Evolutionary conservation across 2,888 invertebrate genomes (phyloP).

Genomic region (Tipula helvola): DNA sequence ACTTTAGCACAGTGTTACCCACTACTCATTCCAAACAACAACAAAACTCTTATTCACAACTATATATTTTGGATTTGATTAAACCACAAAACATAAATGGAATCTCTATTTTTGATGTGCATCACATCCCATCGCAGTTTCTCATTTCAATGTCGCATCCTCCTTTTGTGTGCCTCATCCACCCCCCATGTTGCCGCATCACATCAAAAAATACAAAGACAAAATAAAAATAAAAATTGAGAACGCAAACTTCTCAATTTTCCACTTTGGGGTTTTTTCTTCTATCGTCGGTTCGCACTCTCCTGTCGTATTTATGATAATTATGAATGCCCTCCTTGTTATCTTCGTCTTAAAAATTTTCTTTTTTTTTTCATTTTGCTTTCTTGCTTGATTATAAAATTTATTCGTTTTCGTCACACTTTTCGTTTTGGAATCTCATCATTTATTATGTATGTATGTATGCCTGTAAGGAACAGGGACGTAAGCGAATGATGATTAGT

Average conservation of each 20-base stretch:
- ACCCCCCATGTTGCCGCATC: not conserved
- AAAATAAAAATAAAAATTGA: not conserved
- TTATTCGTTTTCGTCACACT: not conserved
- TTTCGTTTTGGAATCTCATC: not conserved
- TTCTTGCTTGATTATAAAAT: not conserved
- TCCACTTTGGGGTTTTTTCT: not conserved
- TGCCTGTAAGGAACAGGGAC: not conserved
- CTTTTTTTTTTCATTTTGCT: not conserved
- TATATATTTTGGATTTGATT: not conserved
- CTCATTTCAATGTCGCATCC: not conserved
- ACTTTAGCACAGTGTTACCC: not conserved
- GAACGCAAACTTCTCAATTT: not conserved
- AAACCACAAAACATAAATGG: not conserved
- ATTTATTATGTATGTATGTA: not conserved
- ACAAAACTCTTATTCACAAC: not conserved
- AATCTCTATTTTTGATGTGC: not conserved
- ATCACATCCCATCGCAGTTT: not conserved
- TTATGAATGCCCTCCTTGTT: not conserved
- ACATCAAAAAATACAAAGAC: not conserved
- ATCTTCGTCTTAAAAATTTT: not conserved
- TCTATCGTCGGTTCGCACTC: not conserved
- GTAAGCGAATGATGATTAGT: not conserved
- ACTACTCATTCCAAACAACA: not conserved
- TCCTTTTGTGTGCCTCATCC: not conserved
- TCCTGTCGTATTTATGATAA: not conserved